Base-by-base conservation (phyloP, 2,888 invertebrate genomes). In the Crocallis elinguaria region DNA sequence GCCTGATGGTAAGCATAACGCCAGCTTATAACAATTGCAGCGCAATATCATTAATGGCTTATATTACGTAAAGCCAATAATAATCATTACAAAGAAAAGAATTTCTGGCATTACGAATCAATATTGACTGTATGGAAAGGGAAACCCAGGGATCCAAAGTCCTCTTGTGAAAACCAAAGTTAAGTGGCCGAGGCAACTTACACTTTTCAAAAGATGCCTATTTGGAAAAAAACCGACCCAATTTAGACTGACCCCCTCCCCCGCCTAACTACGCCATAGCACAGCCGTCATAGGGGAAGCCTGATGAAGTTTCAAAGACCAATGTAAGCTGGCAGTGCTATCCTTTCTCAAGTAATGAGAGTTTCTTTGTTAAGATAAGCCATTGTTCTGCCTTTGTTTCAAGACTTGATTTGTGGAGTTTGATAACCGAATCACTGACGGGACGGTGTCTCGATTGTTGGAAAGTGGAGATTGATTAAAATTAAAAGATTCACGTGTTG, bases 321-420 rank as follows among this genome's bases (percentile, higher is more conserved):
- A 62, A 64, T 61, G 57, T 70, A 71, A 41, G 60, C 62, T 72
- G 71, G 76, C 59, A 46, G 25, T 50, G 48, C 66, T 62, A 68
- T 71, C 77, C 72, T 71, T 71, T 73, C 73, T 68, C 45, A 55
- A 68, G 65, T 69, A 78, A 71, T 63, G 70, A 72, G 69, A 69
- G 62, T 67, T 70, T 77, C 76, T 78, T 79, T 81, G 76, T 74
- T 63, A 38, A 71, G 75, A 71, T 72, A 71, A 67, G 51, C 68
- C 69, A 72, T 77, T 77, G 78, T 79, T 66, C 63, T 2, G 37
- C 5, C 65, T 61, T 62, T 64, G 67, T 66, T 63, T 65, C 43
- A 38, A 42, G 35, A 42, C 43, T 43, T 75, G 79, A 80, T 78
- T 78, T 73, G 78, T 73, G 75, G 73, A 63, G 66, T 75, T 66